Percentiles rank a stretch among this genome's conserved stretches.
Conservation (phyloP, 2,113 vertebrate species). For the Mustela nigripes region DNA sequence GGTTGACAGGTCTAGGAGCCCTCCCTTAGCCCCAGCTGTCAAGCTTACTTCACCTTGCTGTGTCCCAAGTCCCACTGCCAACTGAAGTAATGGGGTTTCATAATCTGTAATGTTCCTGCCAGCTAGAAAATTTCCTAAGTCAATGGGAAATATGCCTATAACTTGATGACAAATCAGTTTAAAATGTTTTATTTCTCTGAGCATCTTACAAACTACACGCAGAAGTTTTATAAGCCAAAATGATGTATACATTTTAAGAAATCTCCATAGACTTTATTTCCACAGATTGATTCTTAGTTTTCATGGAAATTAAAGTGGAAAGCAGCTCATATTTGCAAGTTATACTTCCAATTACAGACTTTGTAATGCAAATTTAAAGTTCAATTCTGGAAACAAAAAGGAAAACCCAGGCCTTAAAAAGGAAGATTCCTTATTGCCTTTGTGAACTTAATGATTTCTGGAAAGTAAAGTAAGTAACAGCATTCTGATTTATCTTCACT, state of each 20-base stretch:
- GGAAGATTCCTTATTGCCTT: not conserved
- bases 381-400: not conserved
- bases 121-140: not conserved
- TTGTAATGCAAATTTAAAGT: conserved; percentile 72
- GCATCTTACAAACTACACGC: conserved; percentile 23
- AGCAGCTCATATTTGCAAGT: conserved; percentile 61
- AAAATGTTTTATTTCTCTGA: not conserved
- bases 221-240: conserved; percentile 45
- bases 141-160: not conserved
- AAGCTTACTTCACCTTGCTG: not conserved
- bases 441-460: not conserved
- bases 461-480: not conserved
- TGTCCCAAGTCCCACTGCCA: not conserved
- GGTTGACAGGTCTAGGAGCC: not conserved
- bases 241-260: conserved; percentile 36
- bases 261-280: conserved; percentile 35
- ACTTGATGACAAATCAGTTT: not conserved
- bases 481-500: not conserved
- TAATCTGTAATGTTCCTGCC: not conserved
- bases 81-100: not conserved
- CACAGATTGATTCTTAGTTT: conserved; percentile 58
- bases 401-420: not conserved
- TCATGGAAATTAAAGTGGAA: conserved; percentile 64
- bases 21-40: not conserved
- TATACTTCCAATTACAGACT: conserved; percentile 61